Evolutionary conservation across 2,797 vertebrate species (phyloP).

Genomic region (Trachops cirrhosus): DNA sequence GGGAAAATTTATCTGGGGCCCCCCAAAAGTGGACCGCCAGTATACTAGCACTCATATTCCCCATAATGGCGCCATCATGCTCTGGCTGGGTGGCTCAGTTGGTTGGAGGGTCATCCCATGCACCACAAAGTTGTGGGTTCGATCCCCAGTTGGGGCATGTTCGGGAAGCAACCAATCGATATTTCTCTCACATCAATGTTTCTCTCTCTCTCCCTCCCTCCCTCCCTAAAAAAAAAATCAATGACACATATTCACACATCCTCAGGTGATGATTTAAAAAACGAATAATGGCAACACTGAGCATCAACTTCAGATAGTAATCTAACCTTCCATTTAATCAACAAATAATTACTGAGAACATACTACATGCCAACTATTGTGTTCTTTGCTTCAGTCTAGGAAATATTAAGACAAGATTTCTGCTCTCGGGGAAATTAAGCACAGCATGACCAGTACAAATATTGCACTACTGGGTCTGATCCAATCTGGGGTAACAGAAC

Average conservation of each 20-base stretch:
- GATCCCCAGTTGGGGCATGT: no score
- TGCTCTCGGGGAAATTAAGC: neutral
- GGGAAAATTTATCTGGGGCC: neutral
- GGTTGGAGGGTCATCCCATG: neutral
- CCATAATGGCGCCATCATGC: neutral
- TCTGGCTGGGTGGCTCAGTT: neutral
- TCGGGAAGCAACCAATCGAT: no score
- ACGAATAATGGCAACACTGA: neutral
- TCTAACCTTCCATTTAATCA: neutral
- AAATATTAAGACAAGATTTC: neutral
- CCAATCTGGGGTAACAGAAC: neutral
- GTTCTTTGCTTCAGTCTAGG: neutral
- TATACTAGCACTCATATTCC: neutral
- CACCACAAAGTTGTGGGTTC: no score
- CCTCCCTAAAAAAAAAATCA: neutral
- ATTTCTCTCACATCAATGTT: no score
- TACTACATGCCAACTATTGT: neutral
- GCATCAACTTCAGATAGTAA: neutral
- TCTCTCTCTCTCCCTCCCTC: no score
- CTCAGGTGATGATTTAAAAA: neutral
- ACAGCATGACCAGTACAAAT: neutral
- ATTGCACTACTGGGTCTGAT: neutral
- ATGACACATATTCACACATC: neutral
- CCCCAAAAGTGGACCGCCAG: neutral
- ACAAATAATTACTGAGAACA: neutral